Base-by-base conservation (phyloP, 2,888 invertebrate genomes). In the Epinotia demarniana region DNA sequence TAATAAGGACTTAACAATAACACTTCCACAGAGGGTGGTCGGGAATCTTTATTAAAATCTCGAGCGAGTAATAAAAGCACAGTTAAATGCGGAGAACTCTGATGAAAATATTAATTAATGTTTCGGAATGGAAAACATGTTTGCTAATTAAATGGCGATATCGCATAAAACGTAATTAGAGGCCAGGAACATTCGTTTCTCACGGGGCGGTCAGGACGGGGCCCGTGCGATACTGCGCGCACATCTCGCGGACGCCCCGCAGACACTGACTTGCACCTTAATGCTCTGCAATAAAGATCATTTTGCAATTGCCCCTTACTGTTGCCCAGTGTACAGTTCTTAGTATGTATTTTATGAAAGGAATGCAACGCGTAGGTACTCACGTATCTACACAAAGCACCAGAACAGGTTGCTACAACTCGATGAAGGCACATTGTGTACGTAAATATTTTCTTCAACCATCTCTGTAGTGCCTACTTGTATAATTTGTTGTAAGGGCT, bases 51-150 rank as follows among this genome's bases (percentile, higher is more conserved):
- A 93, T 93, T 93, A 91, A 93, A 92, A 93, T 93, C 92, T 91
- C 91, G 87, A 90, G 89, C 89, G 90, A 90, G 90, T 89, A 92
- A 92, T 92, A 93, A 93, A 93, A 91, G 90, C 90, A 92, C 93
- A 92, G 90, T 92, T 92, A 92, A 92, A 93, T 90, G 92, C 90
- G 89, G 90, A 86, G 91, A 92, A 91, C 89, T 90, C 92, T 90
- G 92, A 92, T 93, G 92, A 92, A 93, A 93, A 93, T 93, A 93
- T 93, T 93, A 93, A 93, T 93, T 93, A 93, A 92, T 92, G 92
- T 92, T 91, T 90, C 89, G 91, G 90, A 92, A 93, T 93, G 92
- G 90, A 89, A 91, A 93, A 92, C 92, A 92, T 91, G 92, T 93
- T 93, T 92, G 92, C 93, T 93, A 93, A 93, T 93, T 92, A 93